A percentile compares a stretch with the other conserved stretches of the same genome.
These are phyloP conservation scores for Jaculus jaculus DNA, from an alignment of 2,113 vertebrate species.

Conservation along the genomic window DNA sequence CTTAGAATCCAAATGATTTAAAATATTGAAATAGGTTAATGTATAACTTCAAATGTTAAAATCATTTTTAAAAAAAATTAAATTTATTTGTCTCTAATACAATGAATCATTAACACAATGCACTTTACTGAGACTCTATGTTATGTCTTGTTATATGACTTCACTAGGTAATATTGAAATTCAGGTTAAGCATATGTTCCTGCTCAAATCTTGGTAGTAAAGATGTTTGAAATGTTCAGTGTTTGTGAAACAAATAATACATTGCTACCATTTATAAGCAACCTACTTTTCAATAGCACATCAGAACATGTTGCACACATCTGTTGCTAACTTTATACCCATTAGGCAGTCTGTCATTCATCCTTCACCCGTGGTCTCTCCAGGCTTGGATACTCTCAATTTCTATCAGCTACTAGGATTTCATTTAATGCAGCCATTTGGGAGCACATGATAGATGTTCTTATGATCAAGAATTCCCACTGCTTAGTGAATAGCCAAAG, in stretches of 20 bases:
- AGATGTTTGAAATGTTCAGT: too few relatives aligned
- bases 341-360: accelerated
- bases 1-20: neutral
- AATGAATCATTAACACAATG: neutral
- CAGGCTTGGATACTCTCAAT: neutral
- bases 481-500: neutral
- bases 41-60: neutral
- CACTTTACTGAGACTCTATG: too few relatives aligned
- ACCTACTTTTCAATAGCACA: too few relatives aligned
- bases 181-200: neutral
- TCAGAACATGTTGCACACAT: too few relatives aligned
- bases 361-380: neutral
- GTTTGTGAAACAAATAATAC: neutral
- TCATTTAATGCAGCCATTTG: neutral
- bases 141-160: neutral
- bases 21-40: neutral
- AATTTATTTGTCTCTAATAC: too few relatives aligned
- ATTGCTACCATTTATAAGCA: neutral
- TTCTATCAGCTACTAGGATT: neutral
- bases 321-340: too few relatives aligned
- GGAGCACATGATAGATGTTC: accelerated
- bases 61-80: neutral
- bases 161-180: neutral
- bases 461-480: neutral
- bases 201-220: neutral